Conservation (phyloP, 2,888 invertebrate species). For the Sinopyrophorus schimmeli region DNA sequence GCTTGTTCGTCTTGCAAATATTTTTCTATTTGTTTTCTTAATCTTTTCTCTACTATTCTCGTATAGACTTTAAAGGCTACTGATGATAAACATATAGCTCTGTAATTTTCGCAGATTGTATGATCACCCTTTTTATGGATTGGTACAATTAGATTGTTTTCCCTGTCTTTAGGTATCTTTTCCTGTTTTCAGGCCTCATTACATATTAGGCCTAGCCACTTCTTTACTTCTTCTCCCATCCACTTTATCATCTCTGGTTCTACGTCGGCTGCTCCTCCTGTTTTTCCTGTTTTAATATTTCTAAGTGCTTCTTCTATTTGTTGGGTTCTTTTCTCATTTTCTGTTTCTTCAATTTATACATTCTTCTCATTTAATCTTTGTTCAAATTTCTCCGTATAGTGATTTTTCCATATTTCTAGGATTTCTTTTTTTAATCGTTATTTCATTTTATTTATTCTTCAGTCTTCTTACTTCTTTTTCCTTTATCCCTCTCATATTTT, state of each 20-base stretch:
- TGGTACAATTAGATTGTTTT: slow-evolving; percentile 8
- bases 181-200: too few relatives aligned
- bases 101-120: slow-evolving; percentile 4
- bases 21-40: slow-evolving; percentile 4
- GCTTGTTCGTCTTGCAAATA: slow-evolving; percentile 5
- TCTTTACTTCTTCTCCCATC: slow-evolving; percentile 2
- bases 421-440: slow-evolving; percentile 1
- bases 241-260: slow-evolving; percentile 3
- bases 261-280: not conserved
- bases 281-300: slow-evolving; percentile 2
- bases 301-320: slow-evolving; percentile 2
- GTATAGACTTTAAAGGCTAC: slow-evolving; percentile 1
- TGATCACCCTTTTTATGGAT: slow-evolving; percentile 16
- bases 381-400: slow-evolving; percentile 1
- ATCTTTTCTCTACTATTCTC: slow-evolving; percentile 1
- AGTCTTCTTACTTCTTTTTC: not conserved
- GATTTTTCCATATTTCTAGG: slow-evolving; percentile 1
- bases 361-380: not conserved
- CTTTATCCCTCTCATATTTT: slow-evolving; percentile 2
- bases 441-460: slow-evolving; percentile 1
- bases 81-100: not conserved
- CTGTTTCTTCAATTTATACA: not conserved
- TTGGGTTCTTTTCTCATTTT: not conserved
- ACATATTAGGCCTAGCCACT: not conserved
- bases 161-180: too few relatives aligned